These are phyloP conservation scores for Leucozona laternaria DNA, from an alignment of 2,888 invertebrate species.

Conservation along the genomic window DNA sequence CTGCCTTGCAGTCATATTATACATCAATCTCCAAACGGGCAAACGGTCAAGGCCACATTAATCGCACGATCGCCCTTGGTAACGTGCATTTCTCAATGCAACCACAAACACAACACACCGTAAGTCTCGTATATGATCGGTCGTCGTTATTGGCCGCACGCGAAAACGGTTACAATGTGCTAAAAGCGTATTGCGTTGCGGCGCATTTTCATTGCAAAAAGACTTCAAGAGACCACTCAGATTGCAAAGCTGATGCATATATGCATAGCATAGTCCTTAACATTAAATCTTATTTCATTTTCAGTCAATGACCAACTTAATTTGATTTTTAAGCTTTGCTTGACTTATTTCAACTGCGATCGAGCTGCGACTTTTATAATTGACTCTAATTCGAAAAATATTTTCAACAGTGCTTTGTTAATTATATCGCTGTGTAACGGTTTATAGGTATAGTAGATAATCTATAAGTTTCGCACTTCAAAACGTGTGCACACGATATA, in stretches of 20 bases:
- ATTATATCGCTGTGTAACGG: slow-evolving; percentile 67
- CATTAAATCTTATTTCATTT: slow-evolving; percentile 24
- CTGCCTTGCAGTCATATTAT: slow-evolving; percentile 34
- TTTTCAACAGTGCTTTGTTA: slow-evolving; percentile 60
- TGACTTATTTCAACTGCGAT: neutral
- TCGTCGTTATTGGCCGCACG: neutral
- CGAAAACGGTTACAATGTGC: slow-evolving; percentile 28
- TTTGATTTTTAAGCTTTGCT: neutral
- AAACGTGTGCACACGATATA: slow-evolving; percentile 55
- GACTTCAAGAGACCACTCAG: neutral
- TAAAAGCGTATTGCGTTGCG: slow-evolving; percentile 15
- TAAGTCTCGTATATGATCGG: too few species aligned
- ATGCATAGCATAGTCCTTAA: slow-evolving; percentile 20
- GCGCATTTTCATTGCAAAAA: slow-evolving; percentile 18
- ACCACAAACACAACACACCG: slow-evolving; percentile 19
- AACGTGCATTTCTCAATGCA: slow-evolving; percentile 52
- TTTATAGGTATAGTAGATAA: slow-evolving; percentile 45
- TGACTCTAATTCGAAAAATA: slow-evolving; percentile 65
- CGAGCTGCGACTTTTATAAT: slow-evolving; percentile 52
- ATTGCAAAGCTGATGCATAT: neutral
- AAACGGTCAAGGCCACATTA: slow-evolving; percentile 63
- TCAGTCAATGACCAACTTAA: slow-evolving; percentile 54
- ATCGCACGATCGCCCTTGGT: slow-evolving; percentile 53
- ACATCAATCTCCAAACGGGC: slow-evolving; percentile 41
- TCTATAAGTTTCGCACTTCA: slow-evolving; percentile 56